Conservation (phyloP, 2,888 invertebrate species). For the Megaustenia siamemsis region DNA sequence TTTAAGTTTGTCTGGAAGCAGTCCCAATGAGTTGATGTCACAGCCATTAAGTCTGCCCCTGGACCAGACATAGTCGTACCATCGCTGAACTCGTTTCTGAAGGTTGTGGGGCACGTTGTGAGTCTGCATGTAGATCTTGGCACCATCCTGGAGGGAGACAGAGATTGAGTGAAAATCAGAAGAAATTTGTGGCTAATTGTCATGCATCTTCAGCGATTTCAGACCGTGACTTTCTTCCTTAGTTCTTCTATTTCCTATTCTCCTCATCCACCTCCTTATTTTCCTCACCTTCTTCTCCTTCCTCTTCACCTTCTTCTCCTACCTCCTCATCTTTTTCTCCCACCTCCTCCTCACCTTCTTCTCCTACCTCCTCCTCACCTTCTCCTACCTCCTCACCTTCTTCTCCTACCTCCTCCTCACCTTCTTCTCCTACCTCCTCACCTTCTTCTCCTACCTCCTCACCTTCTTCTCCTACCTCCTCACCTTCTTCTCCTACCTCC, state of each 20-base stretch:
- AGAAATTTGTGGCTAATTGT: too few relatives aligned
- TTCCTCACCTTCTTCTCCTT: background rate
- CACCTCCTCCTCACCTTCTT: too few relatives aligned
- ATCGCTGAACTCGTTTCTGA: conserved; percentile 95
- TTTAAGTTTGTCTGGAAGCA: conserved; percentile 96
- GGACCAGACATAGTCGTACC: conserved; percentile 99
- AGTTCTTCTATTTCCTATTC: background rate
- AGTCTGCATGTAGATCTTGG: conserved; percentile 97
- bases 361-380: conserved; percentile 17
- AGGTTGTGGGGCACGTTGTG: conserved; percentile 97
- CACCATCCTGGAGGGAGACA: conserved; percentile 86
- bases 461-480: too few relatives aligned
- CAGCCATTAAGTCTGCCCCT: conserved; percentile 96
- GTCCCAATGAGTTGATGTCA: conserved; percentile 95
- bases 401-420: background rate
- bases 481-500: too few relatives aligned
- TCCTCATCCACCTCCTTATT: background rate
- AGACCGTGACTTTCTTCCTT: too few relatives aligned
- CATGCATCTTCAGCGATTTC: too few relatives aligned
- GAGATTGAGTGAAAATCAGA: too few relatives aligned
- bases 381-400: conserved; percentile 10
- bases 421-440: background rate
- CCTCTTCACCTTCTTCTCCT: background rate
- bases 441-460: background rate
- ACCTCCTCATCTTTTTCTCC: background rate